Evolutionary conservation across 2,888 invertebrate species (phyloP), one percentile per base, ranked within the genome.

Genomic region (Diarsia rubi): DNA sequence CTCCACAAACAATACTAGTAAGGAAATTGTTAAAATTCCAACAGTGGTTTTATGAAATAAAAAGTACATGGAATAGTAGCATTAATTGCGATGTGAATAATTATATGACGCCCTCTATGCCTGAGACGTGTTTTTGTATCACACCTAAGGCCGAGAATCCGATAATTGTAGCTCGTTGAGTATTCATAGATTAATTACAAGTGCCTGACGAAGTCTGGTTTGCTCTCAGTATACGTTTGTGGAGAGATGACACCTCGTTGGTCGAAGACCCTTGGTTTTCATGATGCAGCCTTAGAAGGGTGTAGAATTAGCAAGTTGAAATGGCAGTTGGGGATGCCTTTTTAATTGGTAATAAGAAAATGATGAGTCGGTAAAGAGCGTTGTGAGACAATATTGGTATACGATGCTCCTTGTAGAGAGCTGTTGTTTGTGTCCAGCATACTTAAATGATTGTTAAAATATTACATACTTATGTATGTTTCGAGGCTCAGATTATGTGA

Each of bases 1-100:
- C 74, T 90, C 89, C 86, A 79, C 74, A 88, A 89, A 90, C 86
- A 84, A 84, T 86, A 88, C 89, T 69, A 73, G 85, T 89, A 91
- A 90, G 93, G 92, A 92, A 92, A 93, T 93, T 90, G 91, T 93
- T 93, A 92, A 92, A 93, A 90, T 92, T 84, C 92, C 93, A 89
- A 80, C 85, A 75, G 69, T 77, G 69, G 79, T 88, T 79, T 71
- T 77, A 63, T 67, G 37, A 70, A 59, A 81, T 71, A 93, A 94
- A 92, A 93, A 93, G 82, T 84, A 60, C 81, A 73, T 42, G 62
- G 79, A 85, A 85, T 83, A 75, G 84, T 84, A 82, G 89, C 89
- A 91, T 91, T 92, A 89, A 91, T 93, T 93, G 90, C 83, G 21
- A 44, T 68, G 82, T 91, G 91, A 92, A 93, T 93, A 92, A 93